Percentiles rank a stretch among this genome's conserved stretches.
Evolutionary conservation across 1,140 invertebrate species (phyloP).

Genomic region (Drusus annulatus): DNA sequence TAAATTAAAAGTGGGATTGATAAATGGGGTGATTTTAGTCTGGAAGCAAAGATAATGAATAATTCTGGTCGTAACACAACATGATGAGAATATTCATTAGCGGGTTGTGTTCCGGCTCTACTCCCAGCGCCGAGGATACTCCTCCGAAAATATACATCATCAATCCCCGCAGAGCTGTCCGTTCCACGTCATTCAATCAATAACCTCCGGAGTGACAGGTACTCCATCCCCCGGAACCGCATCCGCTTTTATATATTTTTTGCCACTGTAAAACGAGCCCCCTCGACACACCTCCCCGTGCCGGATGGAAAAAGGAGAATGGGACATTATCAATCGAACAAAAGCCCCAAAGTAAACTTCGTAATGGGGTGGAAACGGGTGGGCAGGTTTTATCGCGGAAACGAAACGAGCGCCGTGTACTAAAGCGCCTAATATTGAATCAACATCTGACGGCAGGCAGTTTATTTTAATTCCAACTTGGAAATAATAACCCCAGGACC

Average conservation of each 20-base stretch:
- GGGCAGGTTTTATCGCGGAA: conserved; percentile 33
- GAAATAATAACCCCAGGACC: conserved; percentile 49
- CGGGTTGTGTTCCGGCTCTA: neutral
- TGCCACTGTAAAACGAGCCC: conserved; percentile 36
- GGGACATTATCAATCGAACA: conserved; percentile 57
- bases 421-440: conserved; percentile 57
- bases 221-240: conserved; percentile 23
- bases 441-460: conserved; percentile 55
- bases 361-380: conserved; percentile 25
- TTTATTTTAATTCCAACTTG: conserved; percentile 57
- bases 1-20: no score
- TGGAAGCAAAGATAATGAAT: neutral
- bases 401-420: conserved; percentile 42
- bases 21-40: no score
- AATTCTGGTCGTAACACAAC: neutral
- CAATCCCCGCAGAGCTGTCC: conserved; percentile 30
- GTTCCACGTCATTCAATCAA: conserved; percentile 51
- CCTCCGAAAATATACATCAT: conserved; percentile 15
- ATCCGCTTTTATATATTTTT: conserved; percentile 27
- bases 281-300: conserved; percentile 3
- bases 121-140: no score
- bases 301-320: conserved; percentile 35
- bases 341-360: conserved; percentile 56
- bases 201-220: conserved; percentile 53
- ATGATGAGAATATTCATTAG: neutral